These are phyloP conservation scores for Homarus americanus DNA, from an alignment of 1,140 invertebrate genomes.

Conservation along the genomic window DNA sequence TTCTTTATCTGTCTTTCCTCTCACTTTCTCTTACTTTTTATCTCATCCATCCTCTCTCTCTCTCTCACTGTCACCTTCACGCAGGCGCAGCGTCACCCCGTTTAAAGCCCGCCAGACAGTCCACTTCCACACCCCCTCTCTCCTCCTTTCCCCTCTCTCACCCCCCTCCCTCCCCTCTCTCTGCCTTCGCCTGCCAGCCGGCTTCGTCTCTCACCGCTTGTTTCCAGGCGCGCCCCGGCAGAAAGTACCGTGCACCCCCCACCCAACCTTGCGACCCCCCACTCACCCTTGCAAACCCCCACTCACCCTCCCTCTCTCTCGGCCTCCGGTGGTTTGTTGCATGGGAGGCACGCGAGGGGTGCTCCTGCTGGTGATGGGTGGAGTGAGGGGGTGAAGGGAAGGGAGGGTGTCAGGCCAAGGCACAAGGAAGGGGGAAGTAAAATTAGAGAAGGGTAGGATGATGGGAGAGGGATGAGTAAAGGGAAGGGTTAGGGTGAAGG, in stretches of 20 bases:
- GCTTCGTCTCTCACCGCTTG: not conserved
- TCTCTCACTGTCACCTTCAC: not conserved
- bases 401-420: too few species aligned
- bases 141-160: not conserved
- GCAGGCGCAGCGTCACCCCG: not conserved
- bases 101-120: conserved; percentile 20
- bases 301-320: not conserved
- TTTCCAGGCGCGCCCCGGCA: not conserved
- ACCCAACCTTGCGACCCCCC: not conserved
- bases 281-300: not conserved
- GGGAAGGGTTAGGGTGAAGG: not conserved
- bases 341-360: too few species aligned
- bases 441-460: too few species aligned
- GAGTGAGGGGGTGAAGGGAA: too few species aligned
- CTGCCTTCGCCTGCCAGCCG: not conserved
- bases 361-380: too few species aligned
- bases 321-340: too few species aligned
- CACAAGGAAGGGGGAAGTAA: too few species aligned
- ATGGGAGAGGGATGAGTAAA: not conserved
- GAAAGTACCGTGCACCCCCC: not conserved
- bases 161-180: not conserved
- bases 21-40: too few species aligned
- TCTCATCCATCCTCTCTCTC: too few species aligned
- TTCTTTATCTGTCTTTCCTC: too few species aligned
- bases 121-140: not conserved